These are phyloP conservation scores for Rhynchonycteris naso DNA, from an alignment of 2,797 vertebrate genomes.

Conservation along the genomic window DNA sequence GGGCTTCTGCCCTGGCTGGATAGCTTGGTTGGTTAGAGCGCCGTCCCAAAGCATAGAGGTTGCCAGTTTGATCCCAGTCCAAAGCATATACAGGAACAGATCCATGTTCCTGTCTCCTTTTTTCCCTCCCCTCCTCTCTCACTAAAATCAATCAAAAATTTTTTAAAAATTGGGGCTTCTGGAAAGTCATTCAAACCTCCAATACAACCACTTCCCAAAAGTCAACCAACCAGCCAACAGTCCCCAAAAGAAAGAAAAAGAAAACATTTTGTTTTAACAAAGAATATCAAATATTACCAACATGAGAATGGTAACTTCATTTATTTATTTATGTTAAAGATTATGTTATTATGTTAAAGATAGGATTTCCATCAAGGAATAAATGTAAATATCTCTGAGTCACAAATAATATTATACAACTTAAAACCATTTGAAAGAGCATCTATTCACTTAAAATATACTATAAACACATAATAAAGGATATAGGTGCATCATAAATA, in stretches of 20 bases:
- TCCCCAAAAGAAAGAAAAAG: not conserved
- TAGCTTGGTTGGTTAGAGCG: too few species aligned
- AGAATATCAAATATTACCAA: not conserved
- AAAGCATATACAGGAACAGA: too few species aligned
- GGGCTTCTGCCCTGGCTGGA: too few species aligned
- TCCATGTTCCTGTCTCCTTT: too few species aligned
- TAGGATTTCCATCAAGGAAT: conserved; percentile 33
- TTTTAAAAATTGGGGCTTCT: not conserved
- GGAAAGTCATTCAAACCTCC: not conserved
- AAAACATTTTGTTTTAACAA: conserved; percentile 6
- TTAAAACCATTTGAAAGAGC: conserved; percentile 41
- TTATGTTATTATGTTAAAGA: not conserved
- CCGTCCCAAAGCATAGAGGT: too few species aligned
- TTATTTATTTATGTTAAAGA: not conserved
- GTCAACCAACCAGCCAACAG: not conserved
- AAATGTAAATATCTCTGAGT: not conserved
- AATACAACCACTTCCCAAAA: not conserved
- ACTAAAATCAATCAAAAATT: too few species aligned
- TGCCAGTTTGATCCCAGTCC: too few species aligned
- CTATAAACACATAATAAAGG: conserved; percentile 65
- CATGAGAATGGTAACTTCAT: not conserved
- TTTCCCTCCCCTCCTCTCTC: too few species aligned
- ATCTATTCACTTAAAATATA: conserved; percentile 83
- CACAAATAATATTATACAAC: not conserved
- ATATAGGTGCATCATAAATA: conserved; percentile 70